These are phyloP conservation scores for Myotis daubentonii DNA, from an alignment of 2,797 vertebrate genomes.

Conservation along the genomic window DNA sequence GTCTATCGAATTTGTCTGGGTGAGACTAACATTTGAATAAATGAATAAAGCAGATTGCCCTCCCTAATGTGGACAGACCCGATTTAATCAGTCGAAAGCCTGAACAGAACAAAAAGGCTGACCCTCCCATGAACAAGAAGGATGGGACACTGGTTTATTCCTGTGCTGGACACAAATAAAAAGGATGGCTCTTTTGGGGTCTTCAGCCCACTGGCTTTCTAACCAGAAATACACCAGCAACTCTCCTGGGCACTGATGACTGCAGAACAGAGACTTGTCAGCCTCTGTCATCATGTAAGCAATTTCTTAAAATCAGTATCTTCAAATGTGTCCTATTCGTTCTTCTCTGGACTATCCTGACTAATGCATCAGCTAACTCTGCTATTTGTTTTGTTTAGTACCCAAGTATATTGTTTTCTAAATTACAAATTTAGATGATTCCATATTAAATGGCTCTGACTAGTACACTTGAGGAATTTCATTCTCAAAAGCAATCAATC, in stretches of 20 bases:
- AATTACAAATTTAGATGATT: neutral
- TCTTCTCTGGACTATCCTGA: neutral
- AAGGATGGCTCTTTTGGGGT: neutral
- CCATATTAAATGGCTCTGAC: neutral
- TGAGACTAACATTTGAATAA: neutral
- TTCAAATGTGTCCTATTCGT: neutral
- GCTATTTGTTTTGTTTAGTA: conserved; percentile 44
- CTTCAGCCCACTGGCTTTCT: neutral
- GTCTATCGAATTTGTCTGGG: neutral
- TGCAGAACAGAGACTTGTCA: neutral
- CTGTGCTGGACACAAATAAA: neutral
- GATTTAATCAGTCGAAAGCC: neutral
- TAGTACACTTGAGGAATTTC: neutral
- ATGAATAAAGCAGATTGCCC: neutral
- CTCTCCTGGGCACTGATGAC: neutral
- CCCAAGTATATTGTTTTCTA: neutral
- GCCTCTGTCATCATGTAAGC: neutral
- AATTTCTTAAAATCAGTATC: neutral
- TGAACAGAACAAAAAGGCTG: neutral
- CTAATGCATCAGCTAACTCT: neutral
- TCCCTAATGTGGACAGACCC: neutral
- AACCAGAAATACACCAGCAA: neutral
- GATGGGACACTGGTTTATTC: neutral
- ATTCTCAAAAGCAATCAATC: conserved; percentile 27
- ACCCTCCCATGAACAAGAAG: neutral